phyloP scores from a whole-genome alignment of 1,140 invertebrate species.

The Drosophila fuyamai region DNA sequence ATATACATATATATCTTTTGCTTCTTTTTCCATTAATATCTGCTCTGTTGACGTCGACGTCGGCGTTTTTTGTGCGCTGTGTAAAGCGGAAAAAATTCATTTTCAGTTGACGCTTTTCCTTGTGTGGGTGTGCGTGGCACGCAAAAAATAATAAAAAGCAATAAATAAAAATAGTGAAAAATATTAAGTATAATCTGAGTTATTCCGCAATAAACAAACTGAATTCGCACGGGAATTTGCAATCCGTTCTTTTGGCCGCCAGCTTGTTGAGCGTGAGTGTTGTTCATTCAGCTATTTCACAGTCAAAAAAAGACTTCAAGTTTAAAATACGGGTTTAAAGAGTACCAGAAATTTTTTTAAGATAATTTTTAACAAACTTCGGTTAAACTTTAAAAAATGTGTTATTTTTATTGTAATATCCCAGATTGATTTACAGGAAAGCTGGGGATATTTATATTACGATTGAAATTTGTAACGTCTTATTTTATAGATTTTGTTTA shows the following conservation, averaged over 20 bases:
- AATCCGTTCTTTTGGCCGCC: constrained; percentile 61
- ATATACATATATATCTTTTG: constrained; percentile 37
- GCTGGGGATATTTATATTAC: no score
- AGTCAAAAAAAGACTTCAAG: neutral
- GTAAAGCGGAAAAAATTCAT: constrained; percentile 73
- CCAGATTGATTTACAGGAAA: no score
- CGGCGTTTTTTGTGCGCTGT: constrained; percentile 67
- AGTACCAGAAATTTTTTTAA: neutral
- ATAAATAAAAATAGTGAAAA: constrained; percentile 27
- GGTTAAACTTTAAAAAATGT: no score
- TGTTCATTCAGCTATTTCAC: constrained; percentile 13
- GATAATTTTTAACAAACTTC: no score
- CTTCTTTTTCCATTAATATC: constrained; percentile 77
- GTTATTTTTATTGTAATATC: no score
- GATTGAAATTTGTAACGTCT: no score
- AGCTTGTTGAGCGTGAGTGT: constrained; percentile 76
- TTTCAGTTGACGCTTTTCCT: constrained; percentile 74
- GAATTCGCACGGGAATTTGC: constrained; percentile 59
- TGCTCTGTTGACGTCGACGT: constrained; percentile 60
- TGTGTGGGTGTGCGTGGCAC: constrained; percentile 70
- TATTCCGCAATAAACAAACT: constrained; percentile 63
- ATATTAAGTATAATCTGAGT: constrained; percentile 45
- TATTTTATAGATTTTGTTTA: no score
- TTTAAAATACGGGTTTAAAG: neutral
- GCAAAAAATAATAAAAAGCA: constrained; percentile 32